Percentiles rank a stretch among this genome's conserved stretches.
Conservation (phyloP, 2,113 vertebrate species). For the Leptosomus discolor region DNA sequence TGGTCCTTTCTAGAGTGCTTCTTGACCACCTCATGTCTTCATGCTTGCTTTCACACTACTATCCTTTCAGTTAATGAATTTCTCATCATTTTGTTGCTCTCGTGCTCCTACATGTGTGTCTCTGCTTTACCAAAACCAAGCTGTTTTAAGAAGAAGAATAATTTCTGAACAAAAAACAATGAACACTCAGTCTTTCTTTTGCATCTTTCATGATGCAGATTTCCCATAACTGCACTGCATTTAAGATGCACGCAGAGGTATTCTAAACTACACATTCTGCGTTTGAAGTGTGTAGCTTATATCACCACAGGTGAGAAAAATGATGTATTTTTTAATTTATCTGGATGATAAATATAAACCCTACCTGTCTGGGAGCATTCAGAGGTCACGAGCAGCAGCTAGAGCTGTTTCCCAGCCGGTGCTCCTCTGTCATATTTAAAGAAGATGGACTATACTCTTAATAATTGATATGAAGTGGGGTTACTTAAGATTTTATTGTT, state of each 20-base stretch:
- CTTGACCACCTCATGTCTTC: background rate
- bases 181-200: background rate
- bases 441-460: background rate
- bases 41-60: background rate
- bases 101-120: rapidly evolving
- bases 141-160: background rate
- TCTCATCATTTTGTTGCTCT: background rate
- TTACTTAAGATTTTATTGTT: background rate
- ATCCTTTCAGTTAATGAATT: background rate
- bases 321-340: background rate
- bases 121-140: background rate
- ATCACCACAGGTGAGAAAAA: background rate
- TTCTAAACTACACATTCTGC: background rate
- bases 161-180: background rate
- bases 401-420: background rate
- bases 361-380: background rate
- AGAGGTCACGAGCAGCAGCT: background rate
- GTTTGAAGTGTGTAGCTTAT: background rate
- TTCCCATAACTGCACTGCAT: background rate
- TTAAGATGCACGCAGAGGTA: background rate
- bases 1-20: background rate
- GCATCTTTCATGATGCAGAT: background rate
- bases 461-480: background rate
- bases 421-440: background rate
- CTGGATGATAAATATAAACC: background rate